Conservation (phyloP, 2,888 invertebrate genomes). For the Leptinotarsa haldemani region DNA sequence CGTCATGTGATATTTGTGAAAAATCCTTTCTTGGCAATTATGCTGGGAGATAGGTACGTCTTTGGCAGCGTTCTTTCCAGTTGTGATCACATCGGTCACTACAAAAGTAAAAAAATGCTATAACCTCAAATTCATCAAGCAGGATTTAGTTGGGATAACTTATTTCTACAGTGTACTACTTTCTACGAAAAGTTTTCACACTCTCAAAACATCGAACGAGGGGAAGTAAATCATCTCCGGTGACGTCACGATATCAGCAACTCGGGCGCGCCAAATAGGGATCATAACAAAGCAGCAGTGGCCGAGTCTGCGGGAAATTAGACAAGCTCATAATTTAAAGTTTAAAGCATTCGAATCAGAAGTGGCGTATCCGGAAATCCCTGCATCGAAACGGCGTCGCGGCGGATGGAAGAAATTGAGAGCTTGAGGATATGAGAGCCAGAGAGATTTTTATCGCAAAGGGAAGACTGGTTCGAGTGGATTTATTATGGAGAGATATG, state of each 20-base stretch:
- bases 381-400: neutral
- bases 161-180: neutral
- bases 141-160: no score
- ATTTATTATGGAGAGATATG: neutral
- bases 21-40: no score
- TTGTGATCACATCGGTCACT: no score
- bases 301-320: slow-evolving; percentile 12
- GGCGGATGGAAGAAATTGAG: neutral
- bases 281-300: slow-evolving; percentile 2
- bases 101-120: no score
- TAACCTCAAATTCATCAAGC: no score
- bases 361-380: neutral
- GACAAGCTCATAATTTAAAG: slow-evolving; percentile 10
- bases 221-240: neutral
- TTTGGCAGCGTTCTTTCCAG: no score
- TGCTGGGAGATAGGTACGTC: no score
- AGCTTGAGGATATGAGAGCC: neutral
- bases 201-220: neutral
- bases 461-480: neutral
- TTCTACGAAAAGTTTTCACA: neutral
- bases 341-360: neutral
- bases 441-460: neutral
- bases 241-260: neutral
- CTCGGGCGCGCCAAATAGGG: neutral
- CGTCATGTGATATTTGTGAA: no score